A percentile compares a stretch with the other conserved stretches of the same genome.
Conservation (phyloP, 2,113 vertebrate species). For the Crypturellus undulatus region DNA sequence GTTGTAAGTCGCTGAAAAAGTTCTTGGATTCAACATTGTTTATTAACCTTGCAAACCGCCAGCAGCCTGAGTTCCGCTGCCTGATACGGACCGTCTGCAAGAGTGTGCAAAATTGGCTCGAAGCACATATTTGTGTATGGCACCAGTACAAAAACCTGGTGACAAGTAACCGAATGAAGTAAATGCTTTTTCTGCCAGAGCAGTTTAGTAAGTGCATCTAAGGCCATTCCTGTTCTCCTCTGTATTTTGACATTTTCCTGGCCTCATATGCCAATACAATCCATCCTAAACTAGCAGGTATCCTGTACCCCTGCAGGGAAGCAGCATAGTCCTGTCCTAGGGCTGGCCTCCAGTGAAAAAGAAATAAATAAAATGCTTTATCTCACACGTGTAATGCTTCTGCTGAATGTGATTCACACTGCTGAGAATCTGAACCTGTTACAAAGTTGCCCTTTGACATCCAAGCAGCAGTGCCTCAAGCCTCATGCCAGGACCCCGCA, state of each 20-base stretch:
- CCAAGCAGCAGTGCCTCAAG: not conserved
- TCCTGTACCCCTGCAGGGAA: conserved; percentile 67
- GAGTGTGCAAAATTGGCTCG: conserved; percentile 12
- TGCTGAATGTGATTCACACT: conserved; percentile 15
- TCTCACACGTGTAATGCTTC: not conserved
- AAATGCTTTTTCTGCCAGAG: conserved; percentile 46
- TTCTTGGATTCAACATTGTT: conserved; percentile 41
- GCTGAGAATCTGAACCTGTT: not conserved
- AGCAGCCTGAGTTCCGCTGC: not conserved
- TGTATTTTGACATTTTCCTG: conserved; percentile 68
- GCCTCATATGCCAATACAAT: conserved; percentile 58
- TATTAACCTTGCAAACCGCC: not conserved
- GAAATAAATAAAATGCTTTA: conserved; percentile 49
- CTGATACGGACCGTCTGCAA: not conserved
- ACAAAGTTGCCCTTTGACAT: not conserved
- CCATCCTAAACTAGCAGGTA: conserved; percentile 69
- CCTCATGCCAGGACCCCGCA: not conserved
- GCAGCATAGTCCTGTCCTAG: conserved; percentile 48
- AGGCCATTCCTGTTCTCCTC: conserved; percentile 62
- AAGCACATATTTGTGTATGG: conserved; percentile 27
- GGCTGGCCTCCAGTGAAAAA: conserved; percentile 55
- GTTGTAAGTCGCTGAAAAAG: conserved; percentile 28
- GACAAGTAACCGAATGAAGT: conserved; percentile 57
- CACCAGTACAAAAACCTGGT: conserved; percentile 51
- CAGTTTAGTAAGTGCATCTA: conserved; percentile 58